Base-by-base conservation (phyloP, 1,140 invertebrate species). In the Portunus trituberculatus region DNA sequence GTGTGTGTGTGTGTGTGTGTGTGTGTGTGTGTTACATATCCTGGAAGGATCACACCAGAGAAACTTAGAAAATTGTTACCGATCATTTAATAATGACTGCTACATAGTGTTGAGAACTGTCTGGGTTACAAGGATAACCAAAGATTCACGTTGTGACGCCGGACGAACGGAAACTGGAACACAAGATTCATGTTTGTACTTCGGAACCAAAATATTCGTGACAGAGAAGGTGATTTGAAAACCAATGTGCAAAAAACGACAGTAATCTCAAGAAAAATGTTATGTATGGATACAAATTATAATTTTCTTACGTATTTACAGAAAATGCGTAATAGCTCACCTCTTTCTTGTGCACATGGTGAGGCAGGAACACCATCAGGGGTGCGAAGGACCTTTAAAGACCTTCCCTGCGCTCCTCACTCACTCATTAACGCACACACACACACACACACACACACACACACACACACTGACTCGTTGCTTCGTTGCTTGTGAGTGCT, bases 111-210 rank as follows among this genome's bases (percentile, higher is more conserved):
- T 84, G 92, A 84, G 82, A 84, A 76, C n/a, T 83, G 46, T 39
- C 84, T 83, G 83, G 76, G 92, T 84, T 93, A 93, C 92, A 93
- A 52, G n/a, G 59, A 25, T 84, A n/a, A 59, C 28, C 89, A 46
- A 84, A 83, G 84, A 14, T 39, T 32, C 29, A 31, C 25, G 28
- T 86, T 93, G 32, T 93, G 45, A 93, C 84, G 83, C 48, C 83
- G 46, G 83, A 93, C 84, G 14, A 93, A 93, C 92, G 28, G 32
- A 93, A 93, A 84, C 39, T 92, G 59, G 45, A 93, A 93, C 82
- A 93, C 82, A 84, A 76, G 82, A 93, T 93, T 93, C 92, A 28
- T 84, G 76, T 93, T 93, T 93, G 92, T 93, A 93, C 92, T 93
- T 93, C 84, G 92, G 76, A 93, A 93, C 92, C 48, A 59, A 93